Conservation (phyloP, 2,113 vertebrate species). For the Camelus bactrianus region DNA sequence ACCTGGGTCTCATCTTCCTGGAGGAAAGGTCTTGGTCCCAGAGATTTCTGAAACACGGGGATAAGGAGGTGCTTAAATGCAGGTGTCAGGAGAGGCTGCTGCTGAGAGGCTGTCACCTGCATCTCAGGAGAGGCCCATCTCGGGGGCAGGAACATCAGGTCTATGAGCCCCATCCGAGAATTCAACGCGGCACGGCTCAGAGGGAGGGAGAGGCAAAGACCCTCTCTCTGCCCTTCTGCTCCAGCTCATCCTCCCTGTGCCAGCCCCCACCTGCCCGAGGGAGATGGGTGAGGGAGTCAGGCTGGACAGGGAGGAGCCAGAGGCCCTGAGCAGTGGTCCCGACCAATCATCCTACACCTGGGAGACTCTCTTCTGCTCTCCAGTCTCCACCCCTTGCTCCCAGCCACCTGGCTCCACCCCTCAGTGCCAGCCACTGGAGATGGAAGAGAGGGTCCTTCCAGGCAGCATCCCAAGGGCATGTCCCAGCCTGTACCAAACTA, state of each 20-base stretch:
- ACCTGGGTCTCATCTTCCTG: not conserved
- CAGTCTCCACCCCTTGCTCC: not conserved
- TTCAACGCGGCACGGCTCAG: fast-evolving
- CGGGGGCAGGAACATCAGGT: not conserved
- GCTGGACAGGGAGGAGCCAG: not conserved
- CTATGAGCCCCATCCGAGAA: too few species aligned
- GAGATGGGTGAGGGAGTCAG: not conserved
- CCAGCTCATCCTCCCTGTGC: fast-evolving
- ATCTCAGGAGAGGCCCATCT: not conserved
- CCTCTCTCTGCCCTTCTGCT: not conserved
- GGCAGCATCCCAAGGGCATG: not conserved
- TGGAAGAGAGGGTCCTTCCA: too few species aligned
- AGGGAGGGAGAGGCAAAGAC: not conserved
- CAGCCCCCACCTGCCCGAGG: fast-evolving
- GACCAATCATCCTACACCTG: fast-evolving
- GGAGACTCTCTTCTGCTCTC: not conserved
- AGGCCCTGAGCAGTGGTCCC: not conserved
- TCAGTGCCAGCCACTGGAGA: too few species aligned
- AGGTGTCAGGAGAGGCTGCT: not conserved
- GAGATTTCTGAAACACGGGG: not conserved
- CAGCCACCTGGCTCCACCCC: not conserved
- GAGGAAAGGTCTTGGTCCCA: not conserved
- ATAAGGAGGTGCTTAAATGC: not conserved
- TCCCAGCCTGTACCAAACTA: too few species aligned
- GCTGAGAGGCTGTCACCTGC: not conserved